Percentiles rank a stretch among this genome's conserved stretches.
phyloP scores from a whole-genome alignment of 1,140 invertebrate genomes.

The Caenorhabditis remanei region DNA sequence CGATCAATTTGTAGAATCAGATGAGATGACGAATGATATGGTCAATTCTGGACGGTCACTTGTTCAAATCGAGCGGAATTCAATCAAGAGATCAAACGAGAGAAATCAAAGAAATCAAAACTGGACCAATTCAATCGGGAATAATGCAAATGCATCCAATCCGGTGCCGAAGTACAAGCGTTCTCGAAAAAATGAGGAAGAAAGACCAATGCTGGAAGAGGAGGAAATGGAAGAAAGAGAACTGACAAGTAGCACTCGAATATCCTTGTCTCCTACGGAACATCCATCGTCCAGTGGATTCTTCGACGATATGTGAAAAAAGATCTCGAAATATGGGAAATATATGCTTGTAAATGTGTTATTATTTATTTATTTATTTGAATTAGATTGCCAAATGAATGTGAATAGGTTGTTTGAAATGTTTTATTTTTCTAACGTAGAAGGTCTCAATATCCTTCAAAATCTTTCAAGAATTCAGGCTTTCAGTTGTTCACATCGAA shows the following conservation, averaged over 20 bases:
- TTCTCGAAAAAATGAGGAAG: conserved; percentile 25
- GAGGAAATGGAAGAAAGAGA: not conserved
- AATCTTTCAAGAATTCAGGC: not conserved
- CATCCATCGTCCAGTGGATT: conserved; percentile 33
- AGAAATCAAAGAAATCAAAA: conserved; percentile 16
- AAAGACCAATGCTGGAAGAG: conserved; percentile 39
- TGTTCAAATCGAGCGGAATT: conserved; percentile 63
- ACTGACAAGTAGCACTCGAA: not conserved
- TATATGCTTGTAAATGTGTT: conserved; percentile 39
- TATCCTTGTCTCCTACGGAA: conserved; percentile 11
- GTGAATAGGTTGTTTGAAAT: not conserved
- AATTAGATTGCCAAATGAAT: conserved; percentile 20
- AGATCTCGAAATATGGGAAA: conserved; percentile 32
- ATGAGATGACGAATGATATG: conserved; percentile 76
- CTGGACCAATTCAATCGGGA: conserved; percentile 4
- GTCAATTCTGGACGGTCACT: conserved; percentile 61
- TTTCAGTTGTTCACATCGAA: not conserved
- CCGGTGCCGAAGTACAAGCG: not conserved
- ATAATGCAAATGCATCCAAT: not conserved
- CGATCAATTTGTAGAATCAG: conserved; percentile 76
- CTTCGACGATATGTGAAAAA: conserved; percentile 34
- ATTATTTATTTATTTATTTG: not conserved
- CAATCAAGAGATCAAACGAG: conserved; percentile 35
- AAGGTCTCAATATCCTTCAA: not conserved
- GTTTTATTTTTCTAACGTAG: not conserved